These are phyloP conservation scores for Protosalanx chinensis DNA, from an alignment of 2,797 vertebrate genomes.

Conservation along the genomic window DNA sequence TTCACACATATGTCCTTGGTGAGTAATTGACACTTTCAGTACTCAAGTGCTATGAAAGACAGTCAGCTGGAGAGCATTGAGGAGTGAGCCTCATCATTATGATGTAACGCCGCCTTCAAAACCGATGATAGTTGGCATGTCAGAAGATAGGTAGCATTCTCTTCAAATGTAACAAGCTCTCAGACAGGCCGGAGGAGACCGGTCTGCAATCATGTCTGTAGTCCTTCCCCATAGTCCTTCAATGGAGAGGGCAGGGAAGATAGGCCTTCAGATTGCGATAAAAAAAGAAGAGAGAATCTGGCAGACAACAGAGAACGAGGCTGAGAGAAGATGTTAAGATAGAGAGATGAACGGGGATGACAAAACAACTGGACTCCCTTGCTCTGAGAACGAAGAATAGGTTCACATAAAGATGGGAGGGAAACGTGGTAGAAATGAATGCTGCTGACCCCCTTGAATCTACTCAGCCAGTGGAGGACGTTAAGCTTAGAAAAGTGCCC, in stretches of 20 bases:
- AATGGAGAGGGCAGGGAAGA: conserved; percentile 63
- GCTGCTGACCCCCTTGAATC: conserved; percentile 60
- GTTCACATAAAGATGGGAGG: conserved; percentile 58
- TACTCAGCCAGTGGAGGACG: conserved; percentile 59
- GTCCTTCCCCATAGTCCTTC: conserved; percentile 47
- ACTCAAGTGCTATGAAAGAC: conserved; percentile 31
- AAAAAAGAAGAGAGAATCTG: conserved; percentile 37
- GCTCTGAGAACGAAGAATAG: conserved; percentile 34
- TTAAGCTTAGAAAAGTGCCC: conserved; percentile 55
- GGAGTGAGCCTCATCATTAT: conserved; percentile 71
- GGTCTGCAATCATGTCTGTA: conserved; percentile 47
- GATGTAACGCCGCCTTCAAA: conserved; percentile 59
- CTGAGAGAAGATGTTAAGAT: conserved; percentile 58
- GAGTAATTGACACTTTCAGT: conserved; percentile 58
- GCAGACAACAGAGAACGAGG: conserved; percentile 29
- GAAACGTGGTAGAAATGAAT: conserved; percentile 32
- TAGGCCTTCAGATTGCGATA: conserved; percentile 69
- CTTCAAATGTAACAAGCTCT: conserved; percentile 44
- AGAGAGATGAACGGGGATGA: conserved; percentile 64
- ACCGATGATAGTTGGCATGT: conserved; percentile 54
- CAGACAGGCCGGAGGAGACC: conserved; percentile 49
- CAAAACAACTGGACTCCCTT: conserved; percentile 55
- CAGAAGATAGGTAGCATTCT: conserved; percentile 37
- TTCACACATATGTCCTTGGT: conserved; percentile 34
- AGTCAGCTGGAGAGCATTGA: conserved; percentile 46